Evolutionary conservation across 2,797 vertebrate genomes (phyloP).

Genomic region (Pitangus sulphuratus): DNA sequence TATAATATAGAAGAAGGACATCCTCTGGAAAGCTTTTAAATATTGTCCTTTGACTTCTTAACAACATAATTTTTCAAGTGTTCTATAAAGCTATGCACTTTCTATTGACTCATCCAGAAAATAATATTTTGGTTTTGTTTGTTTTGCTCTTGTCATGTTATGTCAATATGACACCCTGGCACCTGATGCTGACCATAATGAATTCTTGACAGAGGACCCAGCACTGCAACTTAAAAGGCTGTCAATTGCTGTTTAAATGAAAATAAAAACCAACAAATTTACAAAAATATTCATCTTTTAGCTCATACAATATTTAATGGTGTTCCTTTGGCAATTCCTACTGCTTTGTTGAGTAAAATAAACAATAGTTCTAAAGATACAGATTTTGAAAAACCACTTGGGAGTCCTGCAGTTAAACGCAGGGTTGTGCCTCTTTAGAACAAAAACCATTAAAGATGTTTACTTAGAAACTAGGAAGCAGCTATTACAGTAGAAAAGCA

Average conservation of each 20-base stretch:
- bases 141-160: neutral
- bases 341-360: neutral
- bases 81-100: conserved; percentile 6
- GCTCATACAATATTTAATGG: neutral
- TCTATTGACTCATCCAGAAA: conserved; percentile 20
- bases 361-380: neutral
- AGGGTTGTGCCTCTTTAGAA: neutral
- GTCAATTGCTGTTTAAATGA: neutral
- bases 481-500: neutral
- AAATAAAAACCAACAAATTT: neutral
- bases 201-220: neutral
- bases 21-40: neutral
- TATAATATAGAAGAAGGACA: neutral
- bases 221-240: neutral
- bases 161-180: conserved; percentile 1
- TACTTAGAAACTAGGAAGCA: neutral
- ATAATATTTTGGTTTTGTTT: conserved; percentile 1
- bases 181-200: conserved; percentile 1
- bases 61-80: neutral
- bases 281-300: neutral
- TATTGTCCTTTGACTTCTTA: neutral
- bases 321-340: neutral
- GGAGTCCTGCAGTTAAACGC: neutral
- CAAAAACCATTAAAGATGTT: neutral
- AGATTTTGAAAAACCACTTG: neutral